A percentile compares a stretch with the other conserved stretches of the same genome.
Conservation (phyloP, 2,797 vertebrate genomes). For the Pampus argenteus region DNA sequence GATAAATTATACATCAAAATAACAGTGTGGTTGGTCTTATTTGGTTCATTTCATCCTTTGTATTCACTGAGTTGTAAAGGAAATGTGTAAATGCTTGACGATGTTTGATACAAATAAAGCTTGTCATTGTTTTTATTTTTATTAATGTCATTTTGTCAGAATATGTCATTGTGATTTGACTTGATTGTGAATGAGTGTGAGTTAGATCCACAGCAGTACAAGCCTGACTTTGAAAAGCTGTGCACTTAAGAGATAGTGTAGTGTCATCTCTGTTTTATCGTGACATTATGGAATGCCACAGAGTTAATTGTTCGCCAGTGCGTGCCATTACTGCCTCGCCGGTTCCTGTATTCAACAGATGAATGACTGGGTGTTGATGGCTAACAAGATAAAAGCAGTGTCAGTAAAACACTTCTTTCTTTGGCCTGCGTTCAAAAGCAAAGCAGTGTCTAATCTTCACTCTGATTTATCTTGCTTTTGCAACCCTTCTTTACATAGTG, state of each 20-base stretch:
- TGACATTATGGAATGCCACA: conserved; percentile 58
- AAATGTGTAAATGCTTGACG: conserved; percentile 43
- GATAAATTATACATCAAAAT: not conserved
- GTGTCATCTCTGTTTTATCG: conserved; percentile 53
- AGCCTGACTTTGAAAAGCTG: conserved; percentile 31
- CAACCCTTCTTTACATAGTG: conserved; percentile 63
- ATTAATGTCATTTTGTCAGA: conserved; percentile 12
- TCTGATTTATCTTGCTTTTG: conserved; percentile 47
- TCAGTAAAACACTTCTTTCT: conserved; percentile 51
- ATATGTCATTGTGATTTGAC: not conserved
- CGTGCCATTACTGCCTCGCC: conserved; percentile 32
- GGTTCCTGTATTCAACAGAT: conserved; percentile 49
- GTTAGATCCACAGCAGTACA: conserved; percentile 22
- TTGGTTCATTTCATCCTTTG: conserved; percentile 36
- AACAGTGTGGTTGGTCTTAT: conserved; percentile 7
- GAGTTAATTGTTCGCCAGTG: conserved; percentile 54
- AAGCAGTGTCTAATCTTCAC: conserved; percentile 66
- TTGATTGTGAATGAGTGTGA: conserved; percentile 2
- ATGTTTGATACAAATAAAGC: conserved; percentile 63
- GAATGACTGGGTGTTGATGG: conserved; percentile 49
- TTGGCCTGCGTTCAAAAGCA: conserved; percentile 67
- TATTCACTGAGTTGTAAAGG: conserved; percentile 29
- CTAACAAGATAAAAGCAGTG: conserved; percentile 65
- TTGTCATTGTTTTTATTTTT: conserved; percentile 45
- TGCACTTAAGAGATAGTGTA: conserved; percentile 31